Evolutionary conservation across 2,888 invertebrate genomes (phyloP).

Genomic region (Julus scanicus): DNA sequence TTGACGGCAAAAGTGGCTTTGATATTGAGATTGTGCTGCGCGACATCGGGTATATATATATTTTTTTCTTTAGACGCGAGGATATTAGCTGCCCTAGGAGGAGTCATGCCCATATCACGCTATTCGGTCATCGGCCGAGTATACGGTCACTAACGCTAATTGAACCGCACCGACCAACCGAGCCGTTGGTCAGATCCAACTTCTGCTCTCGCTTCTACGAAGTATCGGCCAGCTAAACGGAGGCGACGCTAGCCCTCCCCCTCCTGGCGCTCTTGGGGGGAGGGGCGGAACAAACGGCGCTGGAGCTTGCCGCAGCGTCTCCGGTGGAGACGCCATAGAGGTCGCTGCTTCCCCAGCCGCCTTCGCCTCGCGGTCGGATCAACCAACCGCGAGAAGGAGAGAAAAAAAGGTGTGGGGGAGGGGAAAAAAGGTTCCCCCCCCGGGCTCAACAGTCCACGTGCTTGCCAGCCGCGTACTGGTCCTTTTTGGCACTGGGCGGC

Average conservation of each 20-base stretch:
- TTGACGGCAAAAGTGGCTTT: not conserved
- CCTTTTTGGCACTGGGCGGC: conserved; percentile 60
- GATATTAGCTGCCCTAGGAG: conserved; percentile 19
- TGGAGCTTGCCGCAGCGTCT: not conserved
- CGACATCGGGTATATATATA: not conserved
- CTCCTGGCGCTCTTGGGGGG: not conserved
- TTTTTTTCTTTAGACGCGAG: not conserved
- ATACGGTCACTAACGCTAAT: not conserved
- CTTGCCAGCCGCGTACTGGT: conserved; percentile 54
- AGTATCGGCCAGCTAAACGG: not conserved
- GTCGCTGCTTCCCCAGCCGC: not conserved
- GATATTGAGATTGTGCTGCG: conserved; percentile 3
- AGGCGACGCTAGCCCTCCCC: not conserved
- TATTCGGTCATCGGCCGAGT: not conserved
- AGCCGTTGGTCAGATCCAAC: too few species aligned
- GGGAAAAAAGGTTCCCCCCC: not conserved
- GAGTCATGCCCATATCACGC: conserved; percentile 3
- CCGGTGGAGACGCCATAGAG: not conserved
- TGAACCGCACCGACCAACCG: not conserved
- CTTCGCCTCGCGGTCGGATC: not conserved
- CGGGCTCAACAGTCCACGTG: conserved; percentile 57
- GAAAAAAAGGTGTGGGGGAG: not conserved
- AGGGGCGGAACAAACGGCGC: not conserved
- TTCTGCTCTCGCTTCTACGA: not conserved
- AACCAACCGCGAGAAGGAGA: not conserved